Conservation (phyloP, 2,888 invertebrate genomes). For the Pseudococcus longispinus region DNA sequence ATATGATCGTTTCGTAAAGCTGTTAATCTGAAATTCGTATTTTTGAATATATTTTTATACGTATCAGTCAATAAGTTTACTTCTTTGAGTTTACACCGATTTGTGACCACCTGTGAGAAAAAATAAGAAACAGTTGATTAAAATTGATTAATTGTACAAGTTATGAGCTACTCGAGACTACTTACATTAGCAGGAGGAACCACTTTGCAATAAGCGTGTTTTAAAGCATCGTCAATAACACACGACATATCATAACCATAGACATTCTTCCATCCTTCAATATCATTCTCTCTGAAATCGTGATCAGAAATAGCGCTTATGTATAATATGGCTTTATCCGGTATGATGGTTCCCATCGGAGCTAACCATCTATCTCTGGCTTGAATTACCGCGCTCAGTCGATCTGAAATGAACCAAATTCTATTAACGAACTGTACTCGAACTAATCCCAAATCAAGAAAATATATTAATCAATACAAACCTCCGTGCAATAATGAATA, state of each 20-base stretch:
- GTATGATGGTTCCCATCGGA: constrained; percentile 32
- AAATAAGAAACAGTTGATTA: too few species aligned
- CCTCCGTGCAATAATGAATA: constrained; percentile 32
- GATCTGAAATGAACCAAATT: not conserved
- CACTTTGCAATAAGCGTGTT: not conserved
- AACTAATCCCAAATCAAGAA: not conserved
- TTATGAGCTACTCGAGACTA: not conserved
- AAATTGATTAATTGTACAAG: not conserved
- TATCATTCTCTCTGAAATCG: constrained; percentile 19
- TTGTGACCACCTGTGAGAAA: constrained; percentile 23
- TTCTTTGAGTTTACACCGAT: constrained; percentile 40
- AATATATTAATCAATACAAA: not conserved
- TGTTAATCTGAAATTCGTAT: not conserved
- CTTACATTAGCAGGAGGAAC: not conserved
- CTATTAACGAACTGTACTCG: not conserved
- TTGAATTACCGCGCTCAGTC: constrained; percentile 13
- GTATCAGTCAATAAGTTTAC: not conserved
- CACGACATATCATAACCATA: constrained; percentile 46
- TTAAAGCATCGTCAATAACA: constrained; percentile 1
- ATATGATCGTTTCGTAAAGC: constrained; percentile 35
- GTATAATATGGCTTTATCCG: constrained; percentile 32
- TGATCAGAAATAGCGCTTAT: constrained; percentile 21
- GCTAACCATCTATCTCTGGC: constrained; percentile 48
- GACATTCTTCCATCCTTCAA: constrained; percentile 47
- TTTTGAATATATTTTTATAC: constrained; percentile 2